Conservation (phyloP, 2,888 invertebrate genomes). For the Ceriagrion tenellum region DNA sequence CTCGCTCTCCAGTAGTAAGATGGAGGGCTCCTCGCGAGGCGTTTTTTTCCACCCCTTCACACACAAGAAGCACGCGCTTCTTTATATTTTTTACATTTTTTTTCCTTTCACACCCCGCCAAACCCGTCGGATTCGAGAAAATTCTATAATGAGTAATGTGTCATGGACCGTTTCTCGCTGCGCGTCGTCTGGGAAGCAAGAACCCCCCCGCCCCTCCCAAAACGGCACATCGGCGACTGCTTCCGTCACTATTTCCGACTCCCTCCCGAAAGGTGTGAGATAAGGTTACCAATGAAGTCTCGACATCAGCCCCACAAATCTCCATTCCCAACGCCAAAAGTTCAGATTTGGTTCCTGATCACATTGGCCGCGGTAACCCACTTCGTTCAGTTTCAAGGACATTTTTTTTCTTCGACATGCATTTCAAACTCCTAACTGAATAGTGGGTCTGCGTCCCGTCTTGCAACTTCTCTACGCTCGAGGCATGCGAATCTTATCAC, state of each 20-base stretch:
- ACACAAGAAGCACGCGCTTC: too few species aligned
- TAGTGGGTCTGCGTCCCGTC: not conserved
- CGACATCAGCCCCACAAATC: not conserved
- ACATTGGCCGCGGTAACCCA: not conserved
- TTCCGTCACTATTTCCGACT: not conserved
- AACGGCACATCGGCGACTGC: not conserved
- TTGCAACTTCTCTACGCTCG: not conserved
- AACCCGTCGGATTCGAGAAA: too few species aligned
- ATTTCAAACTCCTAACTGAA: not conserved
- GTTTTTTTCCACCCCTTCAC: not conserved
- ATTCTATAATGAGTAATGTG: too few species aligned
- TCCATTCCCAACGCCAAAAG: not conserved
- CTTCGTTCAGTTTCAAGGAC: not conserved
- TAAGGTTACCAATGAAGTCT: not conserved
- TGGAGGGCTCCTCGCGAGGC: not conserved
- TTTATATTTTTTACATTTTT: too few species aligned
- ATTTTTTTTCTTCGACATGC: not conserved
- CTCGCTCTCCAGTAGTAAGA: too few species aligned
- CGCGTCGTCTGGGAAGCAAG: too few species aligned
- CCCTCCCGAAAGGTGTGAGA: not conserved
- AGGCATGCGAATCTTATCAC: not conserved
- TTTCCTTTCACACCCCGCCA: too few species aligned
- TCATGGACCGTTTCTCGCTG: too few species aligned
- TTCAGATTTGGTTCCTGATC: not conserved
- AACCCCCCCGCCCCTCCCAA: too few species aligned